Conservation (phyloP, 2,888 invertebrate species). For the Volucella bombylans region DNA sequence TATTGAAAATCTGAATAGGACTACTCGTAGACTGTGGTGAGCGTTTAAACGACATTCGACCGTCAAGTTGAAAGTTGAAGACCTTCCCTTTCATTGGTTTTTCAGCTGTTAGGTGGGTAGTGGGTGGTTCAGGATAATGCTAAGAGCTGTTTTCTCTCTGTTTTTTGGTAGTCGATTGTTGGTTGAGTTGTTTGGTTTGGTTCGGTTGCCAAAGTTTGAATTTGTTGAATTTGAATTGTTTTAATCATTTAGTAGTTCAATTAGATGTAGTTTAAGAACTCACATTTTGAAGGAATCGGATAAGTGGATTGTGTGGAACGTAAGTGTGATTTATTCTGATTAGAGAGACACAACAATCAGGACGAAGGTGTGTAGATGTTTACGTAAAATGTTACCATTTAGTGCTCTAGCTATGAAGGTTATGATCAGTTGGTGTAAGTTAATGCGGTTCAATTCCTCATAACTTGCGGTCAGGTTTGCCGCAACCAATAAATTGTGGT, state of each 20-base stretch:
- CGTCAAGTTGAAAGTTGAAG: constrained; percentile 37
- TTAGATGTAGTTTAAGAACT: not conserved
- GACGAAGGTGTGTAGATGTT: not conserved
- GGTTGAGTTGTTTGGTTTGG: not conserved
- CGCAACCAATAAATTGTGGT: too few species aligned
- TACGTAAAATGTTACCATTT: not conserved
- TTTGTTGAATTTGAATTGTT: not conserved
- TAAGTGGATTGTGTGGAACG: constrained; percentile 10
- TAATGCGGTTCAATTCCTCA: too few species aligned
- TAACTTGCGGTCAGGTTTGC: too few species aligned
- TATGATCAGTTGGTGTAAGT: too few species aligned
- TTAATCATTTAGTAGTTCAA: not conserved
- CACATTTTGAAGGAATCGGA: not conserved
- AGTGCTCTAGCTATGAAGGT: too few species aligned
- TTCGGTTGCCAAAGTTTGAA: not conserved
- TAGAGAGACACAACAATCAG: not conserved
- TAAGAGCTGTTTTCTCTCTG: not conserved
- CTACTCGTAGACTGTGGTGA: not conserved
- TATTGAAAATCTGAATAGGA: not conserved
- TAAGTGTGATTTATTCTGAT: not conserved
- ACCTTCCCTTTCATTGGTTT: constrained; percentile 8
- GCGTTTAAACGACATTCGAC: constrained; percentile 43
- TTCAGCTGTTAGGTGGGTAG: not conserved
- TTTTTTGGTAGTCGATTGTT: constrained; percentile 17
- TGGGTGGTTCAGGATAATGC: constrained; percentile 1